Percentiles rank a stretch among this genome's conserved stretches.
phyloP scores from a whole-genome alignment of 2,888 invertebrate species.

The Troglohyphantes excavatus region DNA sequence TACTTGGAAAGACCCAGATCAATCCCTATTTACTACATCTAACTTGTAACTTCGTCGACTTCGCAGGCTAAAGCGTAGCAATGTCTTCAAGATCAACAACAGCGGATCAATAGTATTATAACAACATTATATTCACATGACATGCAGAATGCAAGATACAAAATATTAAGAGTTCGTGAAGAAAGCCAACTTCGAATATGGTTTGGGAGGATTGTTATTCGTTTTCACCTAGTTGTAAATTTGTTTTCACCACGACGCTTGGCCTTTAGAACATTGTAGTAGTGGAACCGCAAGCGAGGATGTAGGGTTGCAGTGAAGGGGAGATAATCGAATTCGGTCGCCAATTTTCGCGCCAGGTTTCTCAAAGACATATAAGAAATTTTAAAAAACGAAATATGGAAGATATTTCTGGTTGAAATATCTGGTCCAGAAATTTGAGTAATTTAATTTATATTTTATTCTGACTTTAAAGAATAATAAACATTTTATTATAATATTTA shows the following conservation, averaged over 20 bases:
- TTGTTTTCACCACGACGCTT: slow-evolving; percentile 66
- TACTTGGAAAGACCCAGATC: neutral
- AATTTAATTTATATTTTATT: no score
- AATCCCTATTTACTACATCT: neutral
- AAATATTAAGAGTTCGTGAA: neutral
- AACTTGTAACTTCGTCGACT: neutral
- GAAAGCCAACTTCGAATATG: no score
- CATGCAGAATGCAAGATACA: neutral
- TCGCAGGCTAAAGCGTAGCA: no score
- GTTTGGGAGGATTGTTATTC: neutral
- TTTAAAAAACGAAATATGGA: no score
- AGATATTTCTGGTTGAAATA: no score
- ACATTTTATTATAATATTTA: no score
- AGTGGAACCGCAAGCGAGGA: slow-evolving; percentile 47
- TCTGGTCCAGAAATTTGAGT: no score
- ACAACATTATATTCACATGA: neutral
- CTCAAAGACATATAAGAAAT: no score
- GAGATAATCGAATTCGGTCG: neutral
- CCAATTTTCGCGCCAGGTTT: slow-evolving; percentile 39
- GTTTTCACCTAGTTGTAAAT: slow-evolving; percentile 10
- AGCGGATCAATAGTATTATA: neutral
- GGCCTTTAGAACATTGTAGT: slow-evolving; percentile 52
- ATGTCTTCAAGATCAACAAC: neutral
- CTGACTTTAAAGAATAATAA: no score
- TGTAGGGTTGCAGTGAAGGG: slow-evolving; percentile 36